A percentile compares a stretch with the other conserved stretches of the same genome.
Conservation (phyloP, 2,113 vertebrate genomes). For the Typhlomys cinereus region DNA sequence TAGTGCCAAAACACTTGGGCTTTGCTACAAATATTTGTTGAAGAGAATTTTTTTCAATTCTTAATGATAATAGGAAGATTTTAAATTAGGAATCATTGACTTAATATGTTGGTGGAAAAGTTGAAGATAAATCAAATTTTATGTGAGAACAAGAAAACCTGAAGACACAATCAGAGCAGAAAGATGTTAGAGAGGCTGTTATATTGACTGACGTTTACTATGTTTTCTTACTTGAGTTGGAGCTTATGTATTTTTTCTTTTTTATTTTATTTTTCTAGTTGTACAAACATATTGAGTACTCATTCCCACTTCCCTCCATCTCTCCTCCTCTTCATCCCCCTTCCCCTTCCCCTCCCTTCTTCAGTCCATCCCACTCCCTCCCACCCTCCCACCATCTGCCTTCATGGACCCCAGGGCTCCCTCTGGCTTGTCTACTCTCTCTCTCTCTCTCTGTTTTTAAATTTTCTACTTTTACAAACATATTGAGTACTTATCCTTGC, state of each 20-base stretch:
- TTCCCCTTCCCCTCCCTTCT: too few relatives aligned
- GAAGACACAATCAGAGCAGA: background rate
- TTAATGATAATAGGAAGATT: background rate
- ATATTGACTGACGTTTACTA: background rate
- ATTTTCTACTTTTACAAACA: too few relatives aligned
- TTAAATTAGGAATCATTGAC: background rate
- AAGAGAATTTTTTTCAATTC: background rate
- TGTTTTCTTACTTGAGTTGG: background rate
- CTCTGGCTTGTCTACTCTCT: too few relatives aligned
- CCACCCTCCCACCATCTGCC: too few relatives aligned
- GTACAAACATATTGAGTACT: too few relatives aligned
- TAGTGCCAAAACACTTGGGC: background rate
- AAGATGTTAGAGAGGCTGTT: background rate
- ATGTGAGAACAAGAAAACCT: conserved; percentile 3
- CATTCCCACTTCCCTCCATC: too few relatives aligned
- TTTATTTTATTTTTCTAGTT: too few relatives aligned
- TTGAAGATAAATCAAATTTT: background rate
- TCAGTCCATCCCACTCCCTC: too few relatives aligned
- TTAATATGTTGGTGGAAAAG: background rate
- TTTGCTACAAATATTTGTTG: conserved; percentile 13
- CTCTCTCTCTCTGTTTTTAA: too few relatives aligned
- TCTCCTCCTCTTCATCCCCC: too few relatives aligned
- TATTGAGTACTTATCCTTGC: too few relatives aligned
- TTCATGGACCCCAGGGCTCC: too few relatives aligned
- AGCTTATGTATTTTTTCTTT: conserved; percentile 17